Base-by-base conservation (phyloP, 2,113 vertebrate genomes). In the Sturnus vulgaris region DNA sequence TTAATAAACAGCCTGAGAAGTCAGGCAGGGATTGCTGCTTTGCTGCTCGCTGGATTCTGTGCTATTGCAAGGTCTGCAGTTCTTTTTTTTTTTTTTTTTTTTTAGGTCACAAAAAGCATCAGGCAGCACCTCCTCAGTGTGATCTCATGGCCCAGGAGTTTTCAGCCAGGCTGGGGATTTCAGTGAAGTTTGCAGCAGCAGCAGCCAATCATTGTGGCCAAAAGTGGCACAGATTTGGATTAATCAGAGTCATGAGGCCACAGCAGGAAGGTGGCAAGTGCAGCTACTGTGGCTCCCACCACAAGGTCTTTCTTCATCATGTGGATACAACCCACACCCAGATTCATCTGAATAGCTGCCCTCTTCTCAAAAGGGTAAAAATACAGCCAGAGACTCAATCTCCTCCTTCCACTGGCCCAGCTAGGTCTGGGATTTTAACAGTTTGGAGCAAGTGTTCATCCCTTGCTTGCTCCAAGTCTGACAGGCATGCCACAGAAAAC, bases 171-270 rank as follows among this genome's bases (percentile, higher is more conserved):
- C 63, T 57, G 18, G 6, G 50, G 59, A 28, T 71, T 76, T 56
- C 44, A 39, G 1, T 24, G 19, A 28, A 18, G 20, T 17, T 22
- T 61, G 66, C 78, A 70, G 28, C 46, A 86, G 68, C 71, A 72
- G 68, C 71, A 72, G 56, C 71, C 57, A 33, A 7, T 20, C 1
- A 0, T 27, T 24, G 60, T 12, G 33, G 56, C 80, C 64, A 80
- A 33, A 80, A 44, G 27, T 35, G 35, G 40, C 86, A 60, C 2
- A 2, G 37, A 57, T 14, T 37, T 30, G 70, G 55, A 82, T 87
- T 88, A 88, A 81, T 88, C 73, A 85, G 69, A 93, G 87, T 92
- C 91, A 95, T 57, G 7, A 77, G 89, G 27, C 44, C 15, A 7
- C 44, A 3, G 1, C 7, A 39, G 61, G 55, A 17, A 88, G 88